Conservation (phyloP, 2,797 vertebrate species). For the Buceros bicornis region DNA sequence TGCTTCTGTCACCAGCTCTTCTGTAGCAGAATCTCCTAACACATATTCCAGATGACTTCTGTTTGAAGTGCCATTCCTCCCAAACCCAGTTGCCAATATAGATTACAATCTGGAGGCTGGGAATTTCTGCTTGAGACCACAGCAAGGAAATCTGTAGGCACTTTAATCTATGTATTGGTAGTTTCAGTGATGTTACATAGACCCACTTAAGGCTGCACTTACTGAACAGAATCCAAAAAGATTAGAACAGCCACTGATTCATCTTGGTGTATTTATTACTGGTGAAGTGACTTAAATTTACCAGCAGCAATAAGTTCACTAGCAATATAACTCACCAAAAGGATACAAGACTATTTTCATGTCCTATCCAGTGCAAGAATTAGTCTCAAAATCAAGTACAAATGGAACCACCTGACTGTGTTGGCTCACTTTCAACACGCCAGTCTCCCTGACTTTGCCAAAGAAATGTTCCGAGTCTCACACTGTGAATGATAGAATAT, state of each 20-base stretch:
- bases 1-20: neutral
- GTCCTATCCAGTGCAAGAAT: conserved; percentile 15
- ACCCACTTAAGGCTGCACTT: neutral
- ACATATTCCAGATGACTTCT: conserved; percentile 31
- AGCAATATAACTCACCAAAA: conserved; percentile 19
- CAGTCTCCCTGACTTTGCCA: conserved; percentile 61
- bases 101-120: neutral
- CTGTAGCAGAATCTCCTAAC: neutral
- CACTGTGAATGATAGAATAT: conserved; percentile 57
- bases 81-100: neutral
- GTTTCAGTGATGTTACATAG: neutral
- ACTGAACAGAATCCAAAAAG: neutral
- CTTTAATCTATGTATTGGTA: neutral
- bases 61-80: conserved; percentile 15
- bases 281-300: neutral
- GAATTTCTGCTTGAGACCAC: conserved; percentile 14
- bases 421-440: conserved; percentile 59
- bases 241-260: neutral
- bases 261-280: neutral
- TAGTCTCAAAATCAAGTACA: conserved; percentile 55
- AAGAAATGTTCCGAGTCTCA: conserved; percentile 48
- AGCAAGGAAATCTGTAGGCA: neutral
- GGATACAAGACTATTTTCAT: neutral
- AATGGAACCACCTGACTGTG: conserved; percentile 38
- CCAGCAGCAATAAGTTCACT: neutral